Evolutionary conservation across 2,888 invertebrate genomes (phyloP).

Genomic region (Noctua pronuba): DNA sequence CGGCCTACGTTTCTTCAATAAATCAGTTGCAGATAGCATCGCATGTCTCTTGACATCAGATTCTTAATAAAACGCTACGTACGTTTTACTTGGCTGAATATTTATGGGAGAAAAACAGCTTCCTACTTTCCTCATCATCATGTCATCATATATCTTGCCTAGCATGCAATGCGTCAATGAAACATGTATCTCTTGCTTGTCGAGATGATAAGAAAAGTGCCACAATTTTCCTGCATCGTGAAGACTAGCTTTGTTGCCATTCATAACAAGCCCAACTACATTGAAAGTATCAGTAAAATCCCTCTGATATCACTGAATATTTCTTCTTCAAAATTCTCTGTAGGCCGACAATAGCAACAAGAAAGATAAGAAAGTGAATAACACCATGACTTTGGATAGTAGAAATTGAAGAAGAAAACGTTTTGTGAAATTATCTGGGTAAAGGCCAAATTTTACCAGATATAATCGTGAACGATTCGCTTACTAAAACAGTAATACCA

Average conservation of each 20-base stretch:
- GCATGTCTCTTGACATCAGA: conserved; percentile 13
- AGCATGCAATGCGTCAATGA: not conserved
- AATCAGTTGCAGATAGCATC: conserved; percentile 19
- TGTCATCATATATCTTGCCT: not conserved
- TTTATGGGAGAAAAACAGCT: not conserved
- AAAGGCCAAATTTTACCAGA: not conserved
- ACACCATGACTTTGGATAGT: not conserved
- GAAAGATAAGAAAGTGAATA: not conserved
- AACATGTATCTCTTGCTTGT: not conserved
- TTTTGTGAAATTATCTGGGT: not conserved
- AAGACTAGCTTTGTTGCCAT: not conserved
- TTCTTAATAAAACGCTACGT: conserved; percentile 5
- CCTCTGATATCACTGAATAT: not conserved
- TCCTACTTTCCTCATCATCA: conserved; percentile 6
- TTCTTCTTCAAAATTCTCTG: not conserved
- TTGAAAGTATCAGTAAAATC: not conserved
- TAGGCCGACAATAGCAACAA: not conserved
- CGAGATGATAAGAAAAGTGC: not conserved
- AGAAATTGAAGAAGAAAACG: not conserved
- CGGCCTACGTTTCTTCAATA: conserved; percentile 2
- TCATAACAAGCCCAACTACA: not conserved
- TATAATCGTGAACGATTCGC: not conserved
- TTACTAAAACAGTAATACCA: not conserved
- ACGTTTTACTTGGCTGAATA: conserved; percentile 2
- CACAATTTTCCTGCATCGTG: not conserved